Conservation (phyloP, 30 jellyfish, hydroid and myxozoan genomes). For the Cassiopea andromeda region DNA sequence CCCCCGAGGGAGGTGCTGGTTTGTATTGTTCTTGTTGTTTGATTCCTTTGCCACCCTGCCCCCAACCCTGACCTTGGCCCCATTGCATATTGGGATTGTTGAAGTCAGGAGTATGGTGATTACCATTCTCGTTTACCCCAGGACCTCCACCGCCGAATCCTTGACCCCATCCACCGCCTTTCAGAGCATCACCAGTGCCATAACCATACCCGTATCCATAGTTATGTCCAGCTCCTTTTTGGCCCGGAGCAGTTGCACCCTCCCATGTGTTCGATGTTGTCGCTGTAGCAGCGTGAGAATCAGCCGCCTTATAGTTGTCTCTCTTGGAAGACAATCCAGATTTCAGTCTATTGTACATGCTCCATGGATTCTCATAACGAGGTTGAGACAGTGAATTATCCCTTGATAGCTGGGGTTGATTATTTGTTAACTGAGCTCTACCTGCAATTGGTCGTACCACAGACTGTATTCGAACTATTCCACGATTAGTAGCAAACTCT, state of each 20-base stretch:
- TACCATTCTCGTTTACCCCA: conserved; percentile 47
- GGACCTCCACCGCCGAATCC: conserved; percentile 86
- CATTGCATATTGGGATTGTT: conserved; percentile 46
- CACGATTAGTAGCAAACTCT: conserved; percentile 65
- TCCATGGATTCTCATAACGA: conserved; percentile 53
- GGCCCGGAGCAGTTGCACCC: conserved; percentile 71
- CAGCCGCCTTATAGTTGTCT: conserved; percentile 51
- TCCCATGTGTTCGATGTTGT: conserved; percentile 58
- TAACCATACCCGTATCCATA: conserved; percentile 82
- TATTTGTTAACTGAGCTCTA: not conserved
- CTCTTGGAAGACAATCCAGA: conserved; percentile 43
- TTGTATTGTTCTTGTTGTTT: conserved; percentile 40
- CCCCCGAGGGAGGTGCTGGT: conserved; percentile 58
- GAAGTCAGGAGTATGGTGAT: conserved; percentile 67
- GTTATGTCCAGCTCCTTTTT: conserved; percentile 75
- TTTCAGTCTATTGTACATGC: conserved; percentile 30
- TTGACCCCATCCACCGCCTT: conserved; percentile 85
- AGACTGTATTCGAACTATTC: conserved; percentile 57
- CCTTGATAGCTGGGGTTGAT: not conserved
- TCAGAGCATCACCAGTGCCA: conserved; percentile 69
- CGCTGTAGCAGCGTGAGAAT: conserved; percentile 58
- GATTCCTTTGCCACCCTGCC: conserved; percentile 75
- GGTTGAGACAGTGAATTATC: conserved; percentile 36
- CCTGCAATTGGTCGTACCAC: conserved; percentile 40
- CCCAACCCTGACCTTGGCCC: conserved; percentile 83